These are phyloP conservation scores for Eulemur macaco DNA, from an alignment of 2,113 vertebrate species.

Conservation along the genomic window DNA sequence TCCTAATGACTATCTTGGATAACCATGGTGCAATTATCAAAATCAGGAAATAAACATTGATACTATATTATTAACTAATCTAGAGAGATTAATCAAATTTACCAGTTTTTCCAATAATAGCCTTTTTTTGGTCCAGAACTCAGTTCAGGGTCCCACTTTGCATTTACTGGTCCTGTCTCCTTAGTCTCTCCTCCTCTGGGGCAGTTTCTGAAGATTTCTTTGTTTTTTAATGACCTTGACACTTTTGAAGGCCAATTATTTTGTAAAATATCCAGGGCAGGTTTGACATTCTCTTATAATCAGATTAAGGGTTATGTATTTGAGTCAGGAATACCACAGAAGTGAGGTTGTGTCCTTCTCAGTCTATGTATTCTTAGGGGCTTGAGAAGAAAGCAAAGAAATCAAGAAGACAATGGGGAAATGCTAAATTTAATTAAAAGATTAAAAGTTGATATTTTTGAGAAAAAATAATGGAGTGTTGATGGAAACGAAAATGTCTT, in stretches of 20 bases:
- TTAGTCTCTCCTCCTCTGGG: background rate
- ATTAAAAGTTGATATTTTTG: conserved; percentile 17
- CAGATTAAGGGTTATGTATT: background rate
- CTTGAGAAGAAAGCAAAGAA: background rate
- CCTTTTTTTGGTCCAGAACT: background rate
- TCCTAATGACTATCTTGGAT: background rate
- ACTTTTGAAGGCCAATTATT: background rate
- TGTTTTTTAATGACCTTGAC: background rate
- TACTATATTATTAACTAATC: background rate
- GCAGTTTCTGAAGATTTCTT: background rate
- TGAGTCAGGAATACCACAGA: background rate
- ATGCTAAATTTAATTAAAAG: background rate
- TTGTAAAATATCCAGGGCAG: background rate
- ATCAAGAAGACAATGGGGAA: background rate
- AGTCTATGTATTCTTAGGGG: background rate
- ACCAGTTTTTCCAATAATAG: background rate
- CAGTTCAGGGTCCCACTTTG: background rate
- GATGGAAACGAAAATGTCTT: conserved; percentile 44
- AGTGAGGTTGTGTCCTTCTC: background rate
- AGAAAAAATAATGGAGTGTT: background rate
- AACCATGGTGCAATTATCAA: background rate
- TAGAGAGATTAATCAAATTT: background rate
- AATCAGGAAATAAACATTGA: background rate
- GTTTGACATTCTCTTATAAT: background rate
- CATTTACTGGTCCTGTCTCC: background rate